Evolutionary conservation across 1,140 invertebrate species (phyloP).

Genomic region (Neodiprion pinetum): DNA sequence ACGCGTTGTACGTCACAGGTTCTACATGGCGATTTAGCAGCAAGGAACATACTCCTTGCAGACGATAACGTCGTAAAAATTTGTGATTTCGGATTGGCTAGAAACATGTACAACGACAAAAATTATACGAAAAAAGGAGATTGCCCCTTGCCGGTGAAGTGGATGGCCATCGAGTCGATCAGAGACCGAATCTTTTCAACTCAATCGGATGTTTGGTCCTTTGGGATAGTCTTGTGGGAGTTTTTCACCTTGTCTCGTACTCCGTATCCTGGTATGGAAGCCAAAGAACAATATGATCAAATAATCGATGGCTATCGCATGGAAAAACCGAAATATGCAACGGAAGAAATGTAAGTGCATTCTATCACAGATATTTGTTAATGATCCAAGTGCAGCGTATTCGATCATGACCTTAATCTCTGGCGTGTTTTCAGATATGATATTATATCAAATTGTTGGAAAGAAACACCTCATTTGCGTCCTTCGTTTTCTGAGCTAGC

Average conservation of each 20-base stretch:
- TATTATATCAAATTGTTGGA: conserved; percentile 89
- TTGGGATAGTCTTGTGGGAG: conserved; percentile 94
- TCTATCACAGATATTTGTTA: conserved; percentile 15
- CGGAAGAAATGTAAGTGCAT: conserved; percentile 72
- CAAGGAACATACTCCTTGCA: conserved; percentile 92
- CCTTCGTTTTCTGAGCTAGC: conserved; percentile 82
- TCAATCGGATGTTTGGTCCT: conserved; percentile 93
- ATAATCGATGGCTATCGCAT: conserved; percentile 85
- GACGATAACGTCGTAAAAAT: conserved; percentile 92
- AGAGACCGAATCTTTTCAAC: conserved; percentile 82
- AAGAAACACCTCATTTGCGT: conserved; percentile 74
- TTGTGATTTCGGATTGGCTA: conserved; percentile 95
- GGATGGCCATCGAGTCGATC: conserved; percentile 85
- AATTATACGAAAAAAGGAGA: conserved; percentile 93
- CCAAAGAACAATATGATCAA: conserved; percentile 75
- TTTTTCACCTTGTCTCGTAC: conserved; percentile 88
- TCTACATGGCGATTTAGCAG: conserved; percentile 94
- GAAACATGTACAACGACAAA: conserved; percentile 88
- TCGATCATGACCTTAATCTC: conserved; percentile 15
- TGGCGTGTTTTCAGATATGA: conserved; percentile 69
- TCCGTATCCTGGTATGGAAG: conserved; percentile 86
- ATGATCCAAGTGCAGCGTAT: neutral
- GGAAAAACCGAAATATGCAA: conserved; percentile 82
- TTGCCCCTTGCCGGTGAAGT: conserved; percentile 80
- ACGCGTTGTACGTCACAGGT: conserved; percentile 63